Conservation (phyloP, 1,140 invertebrate species). For the Oedothorax gibbosus region DNA sequence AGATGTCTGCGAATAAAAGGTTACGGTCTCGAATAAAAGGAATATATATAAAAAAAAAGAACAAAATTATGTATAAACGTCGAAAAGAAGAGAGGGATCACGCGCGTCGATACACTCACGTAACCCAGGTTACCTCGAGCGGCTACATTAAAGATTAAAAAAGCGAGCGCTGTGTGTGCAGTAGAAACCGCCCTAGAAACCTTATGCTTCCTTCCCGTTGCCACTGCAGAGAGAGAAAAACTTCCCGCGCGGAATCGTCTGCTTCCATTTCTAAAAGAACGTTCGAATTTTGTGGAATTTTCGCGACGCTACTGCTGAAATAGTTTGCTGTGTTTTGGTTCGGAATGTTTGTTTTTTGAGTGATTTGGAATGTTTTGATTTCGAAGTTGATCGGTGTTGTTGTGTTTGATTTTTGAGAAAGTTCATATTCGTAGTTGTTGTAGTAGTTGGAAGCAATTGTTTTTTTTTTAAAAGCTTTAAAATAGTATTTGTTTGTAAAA, state of each 20-base stretch:
- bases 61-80: neutral
- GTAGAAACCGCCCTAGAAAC: slow-evolving; percentile 45
- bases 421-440: too few relatives aligned
- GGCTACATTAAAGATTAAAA: slow-evolving; percentile 60
- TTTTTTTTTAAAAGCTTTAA: too few relatives aligned
- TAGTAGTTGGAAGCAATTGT: too few relatives aligned
- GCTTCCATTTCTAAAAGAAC: neutral
- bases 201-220: slow-evolving; percentile 18
- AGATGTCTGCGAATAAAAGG: neutral
- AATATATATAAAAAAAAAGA: slow-evolving; percentile 38
- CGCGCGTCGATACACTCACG: slow-evolving; percentile 42
- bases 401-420: too few relatives aligned
- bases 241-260: slow-evolving; percentile 6
- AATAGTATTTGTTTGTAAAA: too few relatives aligned
- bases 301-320: too few relatives aligned
- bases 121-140: slow-evolving; percentile 54
- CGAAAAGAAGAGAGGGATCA: slow-evolving; percentile 8
- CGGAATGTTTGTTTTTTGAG: too few relatives aligned
- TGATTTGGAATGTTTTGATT: too few relatives aligned
- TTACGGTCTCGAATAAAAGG: slow-evolving; percentile 15
- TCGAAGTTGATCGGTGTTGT: too few relatives aligned
- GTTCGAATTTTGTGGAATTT: too few relatives aligned
- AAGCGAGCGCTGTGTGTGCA: slow-evolving; percentile 28
- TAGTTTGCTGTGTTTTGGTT: too few relatives aligned
- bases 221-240: neutral